Evolutionary conservation across 2,888 invertebrate species (phyloP).

Genomic region (Agriopis aurantiaria): DNA sequence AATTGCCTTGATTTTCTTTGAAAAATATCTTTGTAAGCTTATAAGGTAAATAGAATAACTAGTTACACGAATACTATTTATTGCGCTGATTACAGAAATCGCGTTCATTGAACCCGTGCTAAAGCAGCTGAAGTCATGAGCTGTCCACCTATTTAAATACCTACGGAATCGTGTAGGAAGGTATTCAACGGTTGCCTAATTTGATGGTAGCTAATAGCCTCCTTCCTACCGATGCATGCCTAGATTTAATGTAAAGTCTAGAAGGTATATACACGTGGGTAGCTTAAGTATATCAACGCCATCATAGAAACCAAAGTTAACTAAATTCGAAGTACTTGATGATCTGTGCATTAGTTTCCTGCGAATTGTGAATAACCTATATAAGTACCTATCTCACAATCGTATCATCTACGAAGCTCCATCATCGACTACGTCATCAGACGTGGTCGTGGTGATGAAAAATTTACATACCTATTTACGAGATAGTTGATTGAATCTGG

Average conservation of each 20-base stretch:
- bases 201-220: constrained; percentile 29
- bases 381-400: too few species aligned
- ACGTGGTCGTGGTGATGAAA: too few species aligned
- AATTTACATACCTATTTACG: too few species aligned
- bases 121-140: constrained; percentile 52
- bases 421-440: too few species aligned
- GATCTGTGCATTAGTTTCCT: too few species aligned
- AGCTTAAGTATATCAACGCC: not conserved
- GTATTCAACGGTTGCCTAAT: constrained; percentile 38
- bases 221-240: constrained; percentile 27
- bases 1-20: not conserved
- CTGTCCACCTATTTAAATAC: constrained; percentile 48
- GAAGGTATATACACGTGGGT: constrained; percentile 4
- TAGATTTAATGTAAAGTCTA: constrained; percentile 17
- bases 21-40: not conserved
- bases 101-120: constrained; percentile 57
- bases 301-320: too few species aligned
- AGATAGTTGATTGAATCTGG: too few species aligned
- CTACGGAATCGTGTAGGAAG: constrained; percentile 43
- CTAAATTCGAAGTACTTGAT: too few species aligned
- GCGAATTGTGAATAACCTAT: too few species aligned
- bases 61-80: constrained; percentile 16
- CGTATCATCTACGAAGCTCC: too few species aligned
- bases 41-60: not conserved
- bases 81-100: constrained; percentile 39